Evolutionary conservation across 2,113 vertebrate species (phyloP), one percentile per base, ranked within the genome.

Genomic region (Chrysochloris asiatica): DNA sequence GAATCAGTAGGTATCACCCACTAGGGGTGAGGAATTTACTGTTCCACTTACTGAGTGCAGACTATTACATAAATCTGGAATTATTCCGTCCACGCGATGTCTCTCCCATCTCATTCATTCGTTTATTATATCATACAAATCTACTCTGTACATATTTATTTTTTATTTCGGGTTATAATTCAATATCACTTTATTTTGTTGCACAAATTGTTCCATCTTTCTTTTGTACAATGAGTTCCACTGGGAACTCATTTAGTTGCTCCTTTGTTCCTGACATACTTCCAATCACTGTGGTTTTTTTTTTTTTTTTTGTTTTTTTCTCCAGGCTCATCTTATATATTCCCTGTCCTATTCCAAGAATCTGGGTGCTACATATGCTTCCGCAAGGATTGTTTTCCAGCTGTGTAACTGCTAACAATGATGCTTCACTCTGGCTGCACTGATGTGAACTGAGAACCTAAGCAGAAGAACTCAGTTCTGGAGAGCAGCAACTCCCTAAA

Each of bases 91-190:
- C 8, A 50, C 16, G n/a, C 16, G 9, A 50, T n/a, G n/a, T 50
- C 48, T 50, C 48, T 50, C 48, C 48, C 48, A 10, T n/a, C n/a
- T 16, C 16, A 50, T 50, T 50, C 16, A 10, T 50, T 16, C 48
- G 16, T 10, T 50, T 50, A 50, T 50, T 8, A 50, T 50, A 50
- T 50, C 48, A n/a, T n/a, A n/a, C n/a, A n/a, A n/a, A n/a, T n/a
- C n/a, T n/a, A n/a, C n/a, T 86, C 47, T 90, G 33, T 36, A 30
- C n/a, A 38, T 89, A 95, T 85, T 75, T 86, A 93, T 43, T 81
- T 81, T 52, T 69, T 4, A 82, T 26, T 93, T 67, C 75, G 78
- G 61, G 38, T 73, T 91, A 82, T 89, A 92, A 92, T 82, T 22
- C 48, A 94, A 36, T 52, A 52, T 19, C 19, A 91, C n/a, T 81